Evolutionary conservation across 2,888 invertebrate genomes (phyloP).

Genomic region (Lycia hirtaria): DNA sequence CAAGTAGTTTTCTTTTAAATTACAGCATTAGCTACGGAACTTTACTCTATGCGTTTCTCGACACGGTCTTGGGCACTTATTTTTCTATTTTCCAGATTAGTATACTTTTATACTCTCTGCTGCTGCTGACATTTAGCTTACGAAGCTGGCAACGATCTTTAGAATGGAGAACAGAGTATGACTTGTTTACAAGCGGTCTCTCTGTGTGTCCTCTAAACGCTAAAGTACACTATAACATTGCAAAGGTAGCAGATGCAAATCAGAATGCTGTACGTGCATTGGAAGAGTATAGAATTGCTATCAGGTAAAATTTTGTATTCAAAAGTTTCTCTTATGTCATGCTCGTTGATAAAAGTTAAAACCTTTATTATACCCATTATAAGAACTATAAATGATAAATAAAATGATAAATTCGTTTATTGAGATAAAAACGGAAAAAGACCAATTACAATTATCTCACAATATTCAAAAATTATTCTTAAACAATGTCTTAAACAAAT

Average conservation of each 20-base stretch:
- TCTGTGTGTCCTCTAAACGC: conserved; percentile 96
- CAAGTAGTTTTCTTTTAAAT: too few relatives aligned
- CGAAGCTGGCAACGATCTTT: conserved; percentile 87
- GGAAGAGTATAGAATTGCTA: conserved; percentile 90
- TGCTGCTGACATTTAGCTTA: conserved; percentile 56
- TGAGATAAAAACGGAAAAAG: too few relatives aligned
- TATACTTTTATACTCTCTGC: conserved; percentile 46
- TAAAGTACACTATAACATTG: conserved; percentile 97
- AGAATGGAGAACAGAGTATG: conserved; percentile 93
- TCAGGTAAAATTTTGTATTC: conserved; percentile 76
- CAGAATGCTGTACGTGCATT: conserved; percentile 89
- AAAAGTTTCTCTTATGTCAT: not conserved
- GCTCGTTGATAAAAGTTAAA: not conserved
- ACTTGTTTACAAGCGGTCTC: conserved; percentile 92
- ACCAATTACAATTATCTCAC: too few relatives aligned
- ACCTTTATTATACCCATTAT: not conserved
- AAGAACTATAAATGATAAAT: not conserved
- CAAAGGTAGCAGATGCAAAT: conserved; percentile 92
- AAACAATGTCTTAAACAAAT: too few relatives aligned
- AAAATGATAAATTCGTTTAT: too few relatives aligned
- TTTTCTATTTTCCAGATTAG: conserved; percentile 44
- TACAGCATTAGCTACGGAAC: too few relatives aligned
- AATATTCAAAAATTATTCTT: too few relatives aligned
- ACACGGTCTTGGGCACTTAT: too few relatives aligned
- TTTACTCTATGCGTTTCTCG: too few relatives aligned